Evolutionary conservation across 2,888 invertebrate genomes (phyloP), one percentile per base, ranked within the genome.

Genomic region (Bombylius discolor): DNA sequence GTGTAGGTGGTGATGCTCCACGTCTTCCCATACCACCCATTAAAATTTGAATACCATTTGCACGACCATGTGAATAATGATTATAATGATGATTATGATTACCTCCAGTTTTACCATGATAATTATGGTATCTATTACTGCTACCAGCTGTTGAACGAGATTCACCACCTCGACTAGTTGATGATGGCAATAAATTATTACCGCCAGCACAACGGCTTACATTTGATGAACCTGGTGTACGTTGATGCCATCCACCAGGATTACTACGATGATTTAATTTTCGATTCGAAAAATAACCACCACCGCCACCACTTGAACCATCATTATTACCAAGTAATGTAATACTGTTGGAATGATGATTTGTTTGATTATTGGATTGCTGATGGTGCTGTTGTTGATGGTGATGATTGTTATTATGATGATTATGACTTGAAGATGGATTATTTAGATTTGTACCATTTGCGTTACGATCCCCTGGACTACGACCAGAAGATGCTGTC

Each of bases 1-100:
- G 65, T 62, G 64, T 63, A 46, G 65, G 64, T 59, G 70, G 70
- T 56, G 71, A 71, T 63, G 68, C 64, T 49, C 61, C 60, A 56
- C 60, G 51, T 8, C 39, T 7, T 12, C 56, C 49, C 14, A n/a
- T 52, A 33, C 47, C 36, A 42, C 57, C 57, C 45, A 54, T 55
- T 44, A 59, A 39, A 23, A 58, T 52, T 52, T 59, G 59, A n/a
- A 58, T 56, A 49, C 56, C 59, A 56, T 58, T 56, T 49, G 52
- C 58, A 57, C 52, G 49, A 49, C 49, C 49, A 55, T 56, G 56
- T 49, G 47, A 49, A 50, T 58, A 55, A 52, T 54, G 52, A 54
- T 49, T 53, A 39, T 54, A 51, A 52, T 55, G 45, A 50, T 47
- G 45, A 47, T 55, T 55, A 50, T 49, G 47, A 56, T 56, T 49